Base-by-base conservation (phyloP, 1,140 invertebrate species). In the Halyomorpha halys region DNA sequence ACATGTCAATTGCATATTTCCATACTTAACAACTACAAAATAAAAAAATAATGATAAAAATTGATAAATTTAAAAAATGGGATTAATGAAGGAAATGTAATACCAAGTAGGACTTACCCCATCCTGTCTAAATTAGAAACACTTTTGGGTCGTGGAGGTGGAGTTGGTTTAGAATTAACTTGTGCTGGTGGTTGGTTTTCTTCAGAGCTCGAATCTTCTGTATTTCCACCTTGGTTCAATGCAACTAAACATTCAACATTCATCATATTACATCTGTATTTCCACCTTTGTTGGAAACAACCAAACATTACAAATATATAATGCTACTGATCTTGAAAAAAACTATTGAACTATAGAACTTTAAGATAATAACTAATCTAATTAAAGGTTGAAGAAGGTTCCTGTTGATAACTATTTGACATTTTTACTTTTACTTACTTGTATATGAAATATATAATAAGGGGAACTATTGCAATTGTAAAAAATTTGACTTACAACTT, bases 151-250 rank as follows among this genome's bases (percentile, higher is more conserved):
- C 21, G 74, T 77, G 25, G 75, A 79, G 56, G 68, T 70, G 56
- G 66, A 59, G 62, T 67, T 71, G 69, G 65, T 68, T 66, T 71
- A 61, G 51, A 74, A 27, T 21, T 75, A 78, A 39, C 23, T 23
- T 56, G 67, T 70, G 34, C 54, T 53, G 62, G 66, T 71, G 68
- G 64, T 69, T 66, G 70, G 61, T 60, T 75, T 75, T 88, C 86
- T 75, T 85, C 84, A 1, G 86, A 87, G 70, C 86, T 85, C 44
- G 87, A 86, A 74, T 89, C 87, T 72, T 90, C 87, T 66, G 86
- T 83, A 64, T 78, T 76, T 63, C 79, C 82, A 49, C 81, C 78
- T 71, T 81, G 79, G 69, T 81, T 82, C 67, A 87, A 76, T 75
- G 83, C 83, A 69, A 82, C 81, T 39, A 13, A 11, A 39, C 34